phyloP scores from a whole-genome alignment of 2,797 vertebrate genomes.

The Micromesistius poutassou region DNA sequence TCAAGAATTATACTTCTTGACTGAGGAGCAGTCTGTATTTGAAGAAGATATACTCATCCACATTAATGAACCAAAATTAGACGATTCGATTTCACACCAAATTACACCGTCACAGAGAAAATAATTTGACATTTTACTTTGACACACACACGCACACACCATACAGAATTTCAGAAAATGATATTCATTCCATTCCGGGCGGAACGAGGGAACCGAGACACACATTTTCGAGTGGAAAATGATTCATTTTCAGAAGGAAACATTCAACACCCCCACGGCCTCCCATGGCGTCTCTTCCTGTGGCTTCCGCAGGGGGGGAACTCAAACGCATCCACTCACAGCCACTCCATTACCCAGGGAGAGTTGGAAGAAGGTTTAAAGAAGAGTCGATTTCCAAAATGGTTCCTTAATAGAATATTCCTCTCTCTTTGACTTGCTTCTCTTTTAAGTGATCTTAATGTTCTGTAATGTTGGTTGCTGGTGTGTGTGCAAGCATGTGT shows the following conservation, averaged over 20 bases:
- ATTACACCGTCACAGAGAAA: background rate
- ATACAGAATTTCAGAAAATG: background rate
- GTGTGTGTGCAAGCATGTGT: background rate
- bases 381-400: background rate
- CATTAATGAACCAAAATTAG: background rate
- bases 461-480: background rate
- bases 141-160: background rate
- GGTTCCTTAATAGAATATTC: background rate
- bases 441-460: background rate
- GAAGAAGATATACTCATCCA: background rate
- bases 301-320: constrained; percentile 14
- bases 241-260: background rate
- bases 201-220: background rate
- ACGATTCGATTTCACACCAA: background rate
- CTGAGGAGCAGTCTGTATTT: background rate
- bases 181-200: background rate
- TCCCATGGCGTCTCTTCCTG: background rate
- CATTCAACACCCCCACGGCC: background rate
- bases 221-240: background rate
- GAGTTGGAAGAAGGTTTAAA: background rate
- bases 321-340: constrained; percentile 18
- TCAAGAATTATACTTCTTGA: background rate
- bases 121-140: background rate
- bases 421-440: background rate
- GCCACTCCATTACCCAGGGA: background rate